Evolutionary conservation across 2,888 invertebrate genomes (phyloP).

Genomic region (Isotomurus palustris): DNA sequence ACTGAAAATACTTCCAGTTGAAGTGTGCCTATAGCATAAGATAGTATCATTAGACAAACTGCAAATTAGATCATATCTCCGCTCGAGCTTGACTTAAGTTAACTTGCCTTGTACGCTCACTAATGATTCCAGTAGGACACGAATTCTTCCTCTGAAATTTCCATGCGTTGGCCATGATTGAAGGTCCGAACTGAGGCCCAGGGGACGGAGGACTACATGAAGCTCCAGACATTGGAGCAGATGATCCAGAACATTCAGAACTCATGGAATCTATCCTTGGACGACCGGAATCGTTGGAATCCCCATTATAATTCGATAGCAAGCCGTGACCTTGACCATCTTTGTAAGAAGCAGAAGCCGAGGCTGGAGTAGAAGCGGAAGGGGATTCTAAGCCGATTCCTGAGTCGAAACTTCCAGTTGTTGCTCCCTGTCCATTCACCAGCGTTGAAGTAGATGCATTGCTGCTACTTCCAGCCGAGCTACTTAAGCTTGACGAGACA

Average conservation of each 20-base stretch:
- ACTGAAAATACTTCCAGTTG: slow-evolving; percentile 80
- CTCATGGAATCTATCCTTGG: slow-evolving; percentile 50
- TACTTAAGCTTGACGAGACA: not conserved
- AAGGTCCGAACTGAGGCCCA: slow-evolving; percentile 28
- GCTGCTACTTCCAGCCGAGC: not conserved
- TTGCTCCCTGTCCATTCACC: slow-evolving; percentile 47
- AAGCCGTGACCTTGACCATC: not conserved
- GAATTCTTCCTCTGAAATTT: slow-evolving; percentile 39
- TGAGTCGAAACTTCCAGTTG: not conserved
- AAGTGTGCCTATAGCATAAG: slow-evolving; percentile 65
- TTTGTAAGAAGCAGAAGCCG: no score
- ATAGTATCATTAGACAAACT: not conserved
- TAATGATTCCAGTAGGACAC: not conserved
- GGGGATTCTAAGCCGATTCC: not conserved
- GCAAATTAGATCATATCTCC: not conserved
- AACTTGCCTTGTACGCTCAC: slow-evolving; percentile 32
- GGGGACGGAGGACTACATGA: slow-evolving; percentile 42
- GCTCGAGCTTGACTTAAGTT: not conserved
- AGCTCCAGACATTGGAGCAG: slow-evolving; percentile 46
- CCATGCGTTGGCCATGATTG: slow-evolving; percentile 17
- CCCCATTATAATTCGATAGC: not conserved
- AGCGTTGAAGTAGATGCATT: slow-evolving; percentile 2
- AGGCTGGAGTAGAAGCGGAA: not conserved
- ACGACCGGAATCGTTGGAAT: slow-evolving; percentile 32
- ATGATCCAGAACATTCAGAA: slow-evolving; percentile 51